These are phyloP conservation scores for Passer domesticus DNA, from an alignment of 2,113 vertebrate genomes.

Conservation along the genomic window DNA sequence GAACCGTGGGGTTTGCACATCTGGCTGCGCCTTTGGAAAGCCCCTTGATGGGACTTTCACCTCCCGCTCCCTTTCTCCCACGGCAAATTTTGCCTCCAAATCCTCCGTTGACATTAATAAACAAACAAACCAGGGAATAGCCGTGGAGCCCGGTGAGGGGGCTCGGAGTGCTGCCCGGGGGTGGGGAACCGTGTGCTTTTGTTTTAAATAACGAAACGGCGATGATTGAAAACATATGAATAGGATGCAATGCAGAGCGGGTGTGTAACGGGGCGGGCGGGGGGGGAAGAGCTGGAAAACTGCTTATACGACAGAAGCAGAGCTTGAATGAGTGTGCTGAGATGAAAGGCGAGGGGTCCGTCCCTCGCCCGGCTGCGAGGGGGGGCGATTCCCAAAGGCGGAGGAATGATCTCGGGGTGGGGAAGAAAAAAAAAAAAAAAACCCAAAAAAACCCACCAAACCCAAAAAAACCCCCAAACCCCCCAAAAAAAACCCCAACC, in stretches of 20 bases:
- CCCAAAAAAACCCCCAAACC: not conserved
- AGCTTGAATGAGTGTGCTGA: slow-evolving; percentile 53
- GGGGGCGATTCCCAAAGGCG: not conserved
- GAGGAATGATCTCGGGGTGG: not conserved
- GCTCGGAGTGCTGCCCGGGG: not conserved
- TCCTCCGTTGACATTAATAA: slow-evolving; percentile 14
- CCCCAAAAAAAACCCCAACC: not conserved
- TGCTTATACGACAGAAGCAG: slow-evolving; percentile 62
- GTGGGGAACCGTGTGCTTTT: slow-evolving; percentile 20
- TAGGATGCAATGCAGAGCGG: slow-evolving; percentile 41
- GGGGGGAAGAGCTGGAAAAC: slow-evolving; percentile 44
- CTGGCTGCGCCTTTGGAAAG: slow-evolving; percentile 25
- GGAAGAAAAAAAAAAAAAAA: not conserved
- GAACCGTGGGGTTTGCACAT: slow-evolving; percentile 21
- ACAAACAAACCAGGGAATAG: slow-evolving; percentile 21
- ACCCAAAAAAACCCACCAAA: too few species aligned
- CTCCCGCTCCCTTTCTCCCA: slow-evolving; percentile 36
- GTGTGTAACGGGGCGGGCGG: not conserved
- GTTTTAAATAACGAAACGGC: slow-evolving; percentile 48
- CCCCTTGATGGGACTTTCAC: slow-evolving; percentile 27
- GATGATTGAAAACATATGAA: slow-evolving; percentile 59
- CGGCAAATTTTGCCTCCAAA: not conserved
- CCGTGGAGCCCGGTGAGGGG: not conserved
- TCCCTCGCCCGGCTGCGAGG: not conserved
- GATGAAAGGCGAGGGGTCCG: slow-evolving; percentile 36